Evolutionary conservation across 2,797 vertebrate genomes (phyloP).

Genomic region (Muscicapa comitata): DNA sequence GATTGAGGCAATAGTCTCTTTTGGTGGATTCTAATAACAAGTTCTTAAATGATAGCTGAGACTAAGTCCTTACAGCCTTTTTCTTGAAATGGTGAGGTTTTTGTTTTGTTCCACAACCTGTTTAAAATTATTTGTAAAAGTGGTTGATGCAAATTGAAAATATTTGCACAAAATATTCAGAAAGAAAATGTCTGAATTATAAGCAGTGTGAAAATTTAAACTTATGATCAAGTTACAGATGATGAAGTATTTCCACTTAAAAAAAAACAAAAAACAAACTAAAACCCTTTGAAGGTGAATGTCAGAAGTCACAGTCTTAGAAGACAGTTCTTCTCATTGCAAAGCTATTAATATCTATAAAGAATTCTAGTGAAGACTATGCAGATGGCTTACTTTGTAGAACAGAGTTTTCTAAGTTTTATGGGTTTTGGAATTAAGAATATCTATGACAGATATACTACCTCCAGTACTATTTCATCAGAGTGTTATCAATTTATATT

Average conservation of each 20-base stretch:
- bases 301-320: not conserved
- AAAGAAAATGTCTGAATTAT: not conserved
- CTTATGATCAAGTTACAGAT: not conserved
- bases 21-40: not conserved
- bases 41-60: not conserved
- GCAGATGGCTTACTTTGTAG: not conserved
- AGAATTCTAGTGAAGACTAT: not conserved
- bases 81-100: not conserved
- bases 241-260: not conserved
- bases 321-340: not conserved
- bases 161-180: not conserved
- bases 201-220: not conserved
- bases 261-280: not conserved
- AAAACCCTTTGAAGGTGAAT: not conserved
- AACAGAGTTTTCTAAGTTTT: not conserved
- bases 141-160: not conserved
- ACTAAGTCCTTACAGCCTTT: not conserved
- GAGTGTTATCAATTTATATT: not conserved
- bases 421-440: not conserved
- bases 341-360: constrained; percentile 2
- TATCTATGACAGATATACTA: not conserved
- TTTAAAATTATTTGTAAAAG: not conserved
- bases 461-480: not conserved
- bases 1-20: not conserved
- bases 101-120: not conserved